Base-by-base conservation (phyloP, 2,797 vertebrate species). In the Rhinella marina region DNA sequence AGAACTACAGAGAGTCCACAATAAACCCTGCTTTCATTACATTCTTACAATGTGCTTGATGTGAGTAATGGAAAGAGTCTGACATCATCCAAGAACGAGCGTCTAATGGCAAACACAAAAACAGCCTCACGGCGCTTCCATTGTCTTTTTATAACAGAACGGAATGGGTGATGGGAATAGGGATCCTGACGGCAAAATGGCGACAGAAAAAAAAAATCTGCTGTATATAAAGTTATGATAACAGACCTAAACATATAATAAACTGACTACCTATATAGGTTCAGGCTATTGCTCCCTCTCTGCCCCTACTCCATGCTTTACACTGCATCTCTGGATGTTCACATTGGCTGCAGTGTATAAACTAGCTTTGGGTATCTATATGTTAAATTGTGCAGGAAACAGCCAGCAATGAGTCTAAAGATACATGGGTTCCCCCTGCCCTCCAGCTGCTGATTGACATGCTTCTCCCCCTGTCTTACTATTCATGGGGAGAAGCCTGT, bases 1-100 rank as follows among this genome's bases (percentile, higher is more conserved):
- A 73, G 41, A 19, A 48, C 10, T 72, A 32, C 17, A 72, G n/a
- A 68, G 25, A 73, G 19, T 73, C 32, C 11, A 10, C 23, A 23
- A 48, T 73, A 73, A 73, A 50, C 11, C 72, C 23, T 73, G 32
- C 17, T 73, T 73, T 41, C 23, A 73, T 73, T 73, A 73, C 48
- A 21, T 41, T 48, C 72, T 23, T 73, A 73, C 32, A 48, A 73
- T 12, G 27, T 17, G 17, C 66, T 70, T 6, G 16, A 17, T 9
- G 27, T 70, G 72, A 73, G 72, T 73, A 48, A 73, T 73, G 72
- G 72, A 48, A 73, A 73, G 32, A 48, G 72, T 73, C 72, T 73
- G 72, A 50, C 72, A 41, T 73, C 32, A 70, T 66, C 64, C 64
- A 29, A 29, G 66, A 70, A 70, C 7, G 16, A 17, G 27, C 66